Conservation (phyloP, 2,888 invertebrate species). For the Pharmacophagus antenor region DNA sequence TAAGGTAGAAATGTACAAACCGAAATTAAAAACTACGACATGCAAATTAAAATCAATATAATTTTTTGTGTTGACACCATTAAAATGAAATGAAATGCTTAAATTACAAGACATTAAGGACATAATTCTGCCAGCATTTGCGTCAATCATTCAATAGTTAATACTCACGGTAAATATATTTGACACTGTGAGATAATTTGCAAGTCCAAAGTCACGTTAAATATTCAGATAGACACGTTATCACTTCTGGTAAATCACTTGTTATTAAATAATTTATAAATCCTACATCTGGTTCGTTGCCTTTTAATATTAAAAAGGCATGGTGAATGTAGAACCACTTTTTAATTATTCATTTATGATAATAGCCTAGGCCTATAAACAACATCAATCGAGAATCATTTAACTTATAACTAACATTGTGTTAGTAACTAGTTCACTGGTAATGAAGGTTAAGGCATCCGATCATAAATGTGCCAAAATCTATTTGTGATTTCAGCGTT, state of each 20-base stretch:
- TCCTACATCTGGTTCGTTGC: too few relatives aligned
- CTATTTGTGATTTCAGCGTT: conserved; percentile 19
- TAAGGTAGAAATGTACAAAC: too few relatives aligned
- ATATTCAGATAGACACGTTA: background rate
- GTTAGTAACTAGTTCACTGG: background rate
- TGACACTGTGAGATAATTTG: background rate
- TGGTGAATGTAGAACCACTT: background rate
- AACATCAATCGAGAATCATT: background rate
- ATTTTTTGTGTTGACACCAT: too few relatives aligned
- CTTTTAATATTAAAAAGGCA: too few relatives aligned
- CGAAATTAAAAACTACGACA: too few relatives aligned
- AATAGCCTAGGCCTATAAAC: background rate
- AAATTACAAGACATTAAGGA: too few relatives aligned
- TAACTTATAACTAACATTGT: background rate
- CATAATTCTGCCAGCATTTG: too few relatives aligned
- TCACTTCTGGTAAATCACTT: too few relatives aligned
- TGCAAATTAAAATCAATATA: too few relatives aligned
- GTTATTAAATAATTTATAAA: too few relatives aligned
- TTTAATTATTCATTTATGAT: background rate
- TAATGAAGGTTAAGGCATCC: conserved; percentile 13
- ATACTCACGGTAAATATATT: background rate
- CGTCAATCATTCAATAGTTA: background rate
- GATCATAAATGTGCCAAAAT: conserved; percentile 28
- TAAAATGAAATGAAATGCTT: too few relatives aligned
- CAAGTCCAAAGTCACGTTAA: background rate